Conservation (phyloP, 2,888 invertebrate genomes). For the Caenorhabditis imperialis region DNA sequence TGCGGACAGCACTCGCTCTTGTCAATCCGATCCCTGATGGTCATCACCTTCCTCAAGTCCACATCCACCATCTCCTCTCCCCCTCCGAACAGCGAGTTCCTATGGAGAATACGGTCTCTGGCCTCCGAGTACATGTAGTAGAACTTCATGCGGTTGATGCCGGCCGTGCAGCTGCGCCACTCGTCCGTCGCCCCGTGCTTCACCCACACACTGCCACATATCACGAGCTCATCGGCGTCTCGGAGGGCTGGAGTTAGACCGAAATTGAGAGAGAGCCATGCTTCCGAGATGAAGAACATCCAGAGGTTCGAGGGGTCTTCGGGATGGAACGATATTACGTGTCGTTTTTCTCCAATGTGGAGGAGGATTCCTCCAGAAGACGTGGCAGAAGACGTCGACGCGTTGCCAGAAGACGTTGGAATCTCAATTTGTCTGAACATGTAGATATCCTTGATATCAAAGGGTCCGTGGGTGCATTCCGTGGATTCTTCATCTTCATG, state of each 20-base stretch:
- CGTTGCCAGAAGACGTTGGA: background rate
- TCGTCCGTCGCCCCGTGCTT: conserved; percentile 64
- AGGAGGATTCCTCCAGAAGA: conserved; percentile 4
- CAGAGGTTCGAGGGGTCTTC: conserved; percentile 33
- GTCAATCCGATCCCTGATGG: conserved; percentile 57
- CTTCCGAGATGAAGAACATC: conserved; percentile 49
- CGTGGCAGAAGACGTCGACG: background rate
- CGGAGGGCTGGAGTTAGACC: conserved; percentile 19
- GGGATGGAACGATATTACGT: conserved; percentile 26
- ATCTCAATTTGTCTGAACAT: conserved; percentile 20
- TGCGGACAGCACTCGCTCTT: conserved; percentile 58
- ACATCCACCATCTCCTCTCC: conserved; percentile 54
- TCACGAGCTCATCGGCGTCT: conserved; percentile 34
- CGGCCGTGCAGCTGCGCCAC: conserved; percentile 62
- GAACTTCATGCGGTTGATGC: conserved; percentile 42
- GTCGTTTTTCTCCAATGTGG: conserved; percentile 21
- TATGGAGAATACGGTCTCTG: conserved; percentile 6
- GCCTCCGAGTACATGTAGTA: conserved; percentile 37
- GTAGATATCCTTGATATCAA: conserved; percentile 40
- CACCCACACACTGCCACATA: conserved; percentile 69
- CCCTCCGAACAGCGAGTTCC: background rate
- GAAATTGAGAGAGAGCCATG: conserved; percentile 32
- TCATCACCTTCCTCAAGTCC: conserved; percentile 65
- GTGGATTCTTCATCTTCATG: conserved; percentile 65
- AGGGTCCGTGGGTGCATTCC: conserved; percentile 20